Percentiles rank a stretch among this genome's conserved stretches.
Conservation (phyloP, 2,113 vertebrate genomes). For the Lophochroa leadbeateri region DNA sequence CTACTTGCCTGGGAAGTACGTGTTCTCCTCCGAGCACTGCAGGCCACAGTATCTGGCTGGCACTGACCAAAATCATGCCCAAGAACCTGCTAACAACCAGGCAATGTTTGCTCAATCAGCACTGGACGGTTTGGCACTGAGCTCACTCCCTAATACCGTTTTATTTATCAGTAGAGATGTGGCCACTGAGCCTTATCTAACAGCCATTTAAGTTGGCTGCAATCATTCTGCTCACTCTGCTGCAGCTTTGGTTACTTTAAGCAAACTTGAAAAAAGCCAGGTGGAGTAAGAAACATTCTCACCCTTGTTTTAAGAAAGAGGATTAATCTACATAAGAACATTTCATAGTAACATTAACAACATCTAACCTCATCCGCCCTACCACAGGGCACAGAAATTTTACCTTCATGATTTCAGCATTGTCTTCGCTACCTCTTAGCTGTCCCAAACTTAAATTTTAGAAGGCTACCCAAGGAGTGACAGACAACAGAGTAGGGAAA, state of each 20-base stretch:
- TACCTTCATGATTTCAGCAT: background rate
- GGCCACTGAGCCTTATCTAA: background rate
- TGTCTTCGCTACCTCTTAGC: background rate
- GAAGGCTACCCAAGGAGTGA: background rate
- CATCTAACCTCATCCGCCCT: background rate
- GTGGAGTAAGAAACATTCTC: background rate
- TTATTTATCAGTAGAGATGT: conserved; percentile 3
- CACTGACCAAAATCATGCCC: background rate
- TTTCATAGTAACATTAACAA: background rate
- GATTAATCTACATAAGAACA: background rate
- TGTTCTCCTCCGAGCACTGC: background rate
- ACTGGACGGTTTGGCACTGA: background rate
- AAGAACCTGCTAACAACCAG: background rate
- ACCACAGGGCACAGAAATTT: background rate
- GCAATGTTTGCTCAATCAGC: background rate
- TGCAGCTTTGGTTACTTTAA: background rate
- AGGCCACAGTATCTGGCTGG: background rate
- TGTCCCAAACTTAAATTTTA: background rate
- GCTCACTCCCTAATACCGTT: background rate
- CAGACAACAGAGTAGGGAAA: background rate
- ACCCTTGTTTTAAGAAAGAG: background rate
- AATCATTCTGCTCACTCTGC: background rate
- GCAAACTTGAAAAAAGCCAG: background rate
- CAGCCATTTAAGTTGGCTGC: background rate
- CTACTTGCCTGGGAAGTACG: background rate